A percentile compares a stretch with the other conserved stretches of the same genome.
Conservation (phyloP, 2,888 invertebrate species). For the Orthonychiurus folsomi region DNA sequence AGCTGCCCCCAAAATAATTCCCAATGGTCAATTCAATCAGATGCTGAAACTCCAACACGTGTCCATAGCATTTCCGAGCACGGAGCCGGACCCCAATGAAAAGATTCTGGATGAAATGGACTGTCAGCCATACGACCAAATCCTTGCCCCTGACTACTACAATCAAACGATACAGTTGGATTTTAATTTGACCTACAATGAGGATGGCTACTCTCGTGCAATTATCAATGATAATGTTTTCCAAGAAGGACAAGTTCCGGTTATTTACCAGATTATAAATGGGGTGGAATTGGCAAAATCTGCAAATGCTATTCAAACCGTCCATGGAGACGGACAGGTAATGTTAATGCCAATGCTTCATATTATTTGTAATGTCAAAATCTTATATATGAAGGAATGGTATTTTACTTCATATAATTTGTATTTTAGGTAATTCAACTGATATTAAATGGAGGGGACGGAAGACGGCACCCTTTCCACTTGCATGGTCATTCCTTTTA, state of each 20-base stretch:
- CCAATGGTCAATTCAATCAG: background rate
- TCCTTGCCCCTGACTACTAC: slow-evolving; percentile 19
- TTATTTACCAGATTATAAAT: background rate
- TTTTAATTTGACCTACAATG: slow-evolving; percentile 17
- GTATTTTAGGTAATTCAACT: slow-evolving; percentile 24
- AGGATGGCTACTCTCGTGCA: slow-evolving; percentile 14
- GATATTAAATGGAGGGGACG: slow-evolving; percentile 24
- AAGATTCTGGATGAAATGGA: slow-evolving; percentile 12
- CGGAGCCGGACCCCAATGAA: background rate
- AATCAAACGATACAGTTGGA: slow-evolving; percentile 20
- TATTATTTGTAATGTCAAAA: background rate
- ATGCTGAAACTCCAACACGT: background rate
- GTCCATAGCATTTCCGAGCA: background rate
- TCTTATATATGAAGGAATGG: no score
- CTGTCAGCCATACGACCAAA: slow-evolving; percentile 18
- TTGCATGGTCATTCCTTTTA: slow-evolving; percentile 33
- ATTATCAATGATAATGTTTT: slow-evolving; percentile 23
- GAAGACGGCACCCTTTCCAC: slow-evolving; percentile 33
- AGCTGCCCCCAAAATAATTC: background rate
- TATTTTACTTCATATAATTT: no score
- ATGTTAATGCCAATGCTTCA: background rate
- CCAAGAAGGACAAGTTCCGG: background rate
- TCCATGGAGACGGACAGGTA: background rate
- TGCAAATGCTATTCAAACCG: slow-evolving; percentile 2
- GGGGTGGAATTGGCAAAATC: background rate